Evolutionary conservation across 2,888 invertebrate genomes (phyloP).

Genomic region (Aphodius sticticus): DNA sequence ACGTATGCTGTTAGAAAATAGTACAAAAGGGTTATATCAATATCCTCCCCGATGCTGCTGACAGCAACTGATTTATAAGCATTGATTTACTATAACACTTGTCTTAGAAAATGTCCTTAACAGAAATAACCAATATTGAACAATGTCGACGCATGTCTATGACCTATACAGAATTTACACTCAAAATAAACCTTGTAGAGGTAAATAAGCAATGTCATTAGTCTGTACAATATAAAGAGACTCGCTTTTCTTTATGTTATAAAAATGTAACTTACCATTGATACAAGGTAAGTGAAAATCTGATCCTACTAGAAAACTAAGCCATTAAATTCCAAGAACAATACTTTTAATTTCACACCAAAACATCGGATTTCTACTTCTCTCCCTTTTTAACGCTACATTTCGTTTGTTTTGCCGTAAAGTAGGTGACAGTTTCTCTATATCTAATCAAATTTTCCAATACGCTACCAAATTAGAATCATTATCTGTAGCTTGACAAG

Average conservation of each 20-base stretch:
- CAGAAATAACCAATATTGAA: neutral
- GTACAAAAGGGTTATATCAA: neutral
- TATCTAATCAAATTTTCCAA: neutral
- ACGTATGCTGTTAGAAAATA: no score
- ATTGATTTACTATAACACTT: neutral
- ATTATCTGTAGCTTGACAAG: neutral
- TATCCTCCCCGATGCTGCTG: neutral
- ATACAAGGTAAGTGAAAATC: neutral
- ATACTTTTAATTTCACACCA: neutral
- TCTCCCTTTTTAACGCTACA: neutral
- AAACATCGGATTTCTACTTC: neutral
- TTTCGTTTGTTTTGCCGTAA: neutral
- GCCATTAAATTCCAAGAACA: neutral
- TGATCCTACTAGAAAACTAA: neutral
- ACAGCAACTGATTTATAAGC: neutral
- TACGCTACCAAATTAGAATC: neutral
- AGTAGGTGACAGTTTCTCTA: neutral
- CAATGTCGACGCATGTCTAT: neutral
- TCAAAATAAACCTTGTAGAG: neutral
- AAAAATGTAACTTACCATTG: neutral
- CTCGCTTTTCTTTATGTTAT: neutral
- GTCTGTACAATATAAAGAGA: neutral
- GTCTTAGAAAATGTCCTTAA: neutral
- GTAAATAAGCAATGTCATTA: neutral
- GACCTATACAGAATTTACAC: neutral